Conservation (phyloP, 2,888 invertebrate genomes). For the Tridacna gigas region DNA sequence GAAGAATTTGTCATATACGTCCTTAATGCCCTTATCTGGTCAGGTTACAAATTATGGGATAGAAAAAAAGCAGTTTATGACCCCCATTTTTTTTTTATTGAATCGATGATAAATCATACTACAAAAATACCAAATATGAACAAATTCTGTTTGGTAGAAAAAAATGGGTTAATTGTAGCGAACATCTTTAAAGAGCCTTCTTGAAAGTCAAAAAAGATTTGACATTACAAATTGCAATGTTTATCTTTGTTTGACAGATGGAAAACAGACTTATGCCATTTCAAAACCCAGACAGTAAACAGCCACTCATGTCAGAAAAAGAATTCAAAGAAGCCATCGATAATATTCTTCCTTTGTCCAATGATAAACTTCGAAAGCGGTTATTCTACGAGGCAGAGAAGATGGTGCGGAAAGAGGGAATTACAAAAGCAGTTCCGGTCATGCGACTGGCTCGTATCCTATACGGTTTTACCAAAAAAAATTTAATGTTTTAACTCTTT, state of each 20-base stretch:
- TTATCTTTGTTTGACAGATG: conserved; percentile 62
- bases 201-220: too few species aligned
- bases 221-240: neutral
- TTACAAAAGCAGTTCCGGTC: conserved; percentile 73
- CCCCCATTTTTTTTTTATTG: too few species aligned
- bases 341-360: conserved; percentile 76
- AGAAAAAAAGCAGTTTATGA: too few species aligned
- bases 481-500: too few species aligned
- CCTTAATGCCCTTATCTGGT: too few species aligned
- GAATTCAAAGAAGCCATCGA: conserved; percentile 82
- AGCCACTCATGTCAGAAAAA: conserved; percentile 75
- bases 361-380: conserved; percentile 77
- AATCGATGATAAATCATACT: too few species aligned
- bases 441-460: conserved; percentile 82
- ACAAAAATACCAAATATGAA: too few species aligned
- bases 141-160: too few species aligned
- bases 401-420: conserved; percentile 72
- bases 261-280: conserved; percentile 79
- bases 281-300: conserved; percentile 72
- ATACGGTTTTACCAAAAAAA: conserved; percentile 1
- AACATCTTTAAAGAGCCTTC: too few species aligned
- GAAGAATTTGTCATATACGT: too few species aligned
- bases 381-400: conserved; percentile 80
- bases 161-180: too few species aligned
- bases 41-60: too few species aligned